phyloP scores from a whole-genome alignment of 2,797 vertebrate species.

The Sebastes matsubarae region DNA sequence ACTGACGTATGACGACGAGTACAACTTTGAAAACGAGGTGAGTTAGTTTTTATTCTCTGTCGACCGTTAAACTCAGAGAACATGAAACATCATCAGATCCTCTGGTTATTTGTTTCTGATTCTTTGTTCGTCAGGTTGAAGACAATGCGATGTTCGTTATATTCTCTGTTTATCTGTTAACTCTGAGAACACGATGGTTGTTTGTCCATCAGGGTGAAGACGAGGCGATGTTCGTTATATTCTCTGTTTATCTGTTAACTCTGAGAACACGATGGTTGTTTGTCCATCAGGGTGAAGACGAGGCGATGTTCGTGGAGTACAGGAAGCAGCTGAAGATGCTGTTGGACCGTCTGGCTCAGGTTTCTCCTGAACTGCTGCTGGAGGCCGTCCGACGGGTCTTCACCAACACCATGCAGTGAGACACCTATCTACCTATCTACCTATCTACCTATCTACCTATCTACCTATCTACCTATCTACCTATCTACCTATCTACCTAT shows the following conservation, averaged over 20 bases:
- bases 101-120: too few relatives aligned
- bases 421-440: too few relatives aligned
- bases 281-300: conserved; percentile 91
- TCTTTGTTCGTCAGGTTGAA: conserved; percentile 74
- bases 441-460: accelerated
- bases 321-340: conserved; percentile 97
- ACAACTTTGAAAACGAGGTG: conserved; percentile 99
- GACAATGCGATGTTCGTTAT: background rate
- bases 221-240: background rate
- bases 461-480: accelerated
- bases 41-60: background rate
- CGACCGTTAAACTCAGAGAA: accelerated
- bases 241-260: too few relatives aligned
- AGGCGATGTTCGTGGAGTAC: conserved; percentile 99
- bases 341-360: conserved; percentile 95
- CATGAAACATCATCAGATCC: background rate
- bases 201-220: conserved; percentile 74
- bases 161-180: too few relatives aligned
- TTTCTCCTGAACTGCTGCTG: conserved; percentile 94
- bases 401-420: conserved; percentile 94
- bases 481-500: accelerated
- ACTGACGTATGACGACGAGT: conserved; percentile 97
- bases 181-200: too few relatives aligned
- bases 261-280: too few relatives aligned
- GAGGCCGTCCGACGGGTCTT: conserved; percentile 93